Base-by-base conservation (phyloP, 2,113 vertebrate species). In the Corydoras maculifer region DNA sequence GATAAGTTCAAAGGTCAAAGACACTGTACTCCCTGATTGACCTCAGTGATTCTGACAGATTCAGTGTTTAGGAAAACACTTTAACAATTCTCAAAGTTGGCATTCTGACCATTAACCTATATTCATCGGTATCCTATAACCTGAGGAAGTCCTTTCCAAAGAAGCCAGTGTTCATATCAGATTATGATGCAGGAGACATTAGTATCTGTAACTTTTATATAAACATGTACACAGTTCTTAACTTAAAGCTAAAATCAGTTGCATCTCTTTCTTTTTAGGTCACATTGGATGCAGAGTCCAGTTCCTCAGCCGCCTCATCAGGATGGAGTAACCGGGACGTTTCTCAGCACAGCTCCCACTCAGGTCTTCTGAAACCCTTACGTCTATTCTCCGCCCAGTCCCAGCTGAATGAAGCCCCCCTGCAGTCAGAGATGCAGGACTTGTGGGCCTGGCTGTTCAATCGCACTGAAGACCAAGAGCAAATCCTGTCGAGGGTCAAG, bases 371-470 rank as follows among this genome's bases (percentile, higher is more conserved):
- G 58, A 80, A 77, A 73, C 76, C 65, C 32, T 55, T 73, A 25
- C 29, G 79, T 62, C 69, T 77, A 15, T 80, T 78, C 60, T 65
- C 76, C 15, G 64, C 64, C 59, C 25, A 18, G 2, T 71, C 75
- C 57, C 58, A 66, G 30, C 54, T 60, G 25, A 58, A 29, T 58
- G 76, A 77, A 70, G 35, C 49, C 25, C 55, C 65, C n/a, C 65
- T 9, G 29, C 35, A 57, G 32, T 43, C n/a, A 4, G 73, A 18
- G 35, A 50, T 60, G 2, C 69, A 70, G 29, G 75, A 80, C 50
- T 35, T 70, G 0, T 80, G 79, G 79, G 29, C 69, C 6, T 78
- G 79, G 79, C 71, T 80, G 54, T 73, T 68, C 49, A 80, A 80
- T 74, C 70, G 31, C 18, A 77, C 66, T 3, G 65, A 73, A 5